These are phyloP conservation scores for Pseudorasbora parva DNA, from an alignment of 2,113 vertebrate species.

Conservation along the genomic window DNA sequence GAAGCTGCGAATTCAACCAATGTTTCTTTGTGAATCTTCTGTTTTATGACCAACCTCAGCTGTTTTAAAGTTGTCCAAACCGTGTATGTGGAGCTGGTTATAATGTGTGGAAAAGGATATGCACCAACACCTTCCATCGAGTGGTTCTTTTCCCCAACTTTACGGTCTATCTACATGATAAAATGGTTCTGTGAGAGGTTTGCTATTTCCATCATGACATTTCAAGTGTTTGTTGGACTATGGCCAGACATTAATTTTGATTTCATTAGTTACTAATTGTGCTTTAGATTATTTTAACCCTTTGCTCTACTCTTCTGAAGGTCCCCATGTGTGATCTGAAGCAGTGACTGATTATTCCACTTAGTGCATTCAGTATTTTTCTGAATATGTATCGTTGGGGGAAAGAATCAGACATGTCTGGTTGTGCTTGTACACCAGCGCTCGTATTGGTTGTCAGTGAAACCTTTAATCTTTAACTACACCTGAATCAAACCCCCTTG, in stretches of 20 bases:
- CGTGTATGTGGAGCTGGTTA: background rate
- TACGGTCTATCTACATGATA: background rate
- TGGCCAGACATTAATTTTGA: background rate
- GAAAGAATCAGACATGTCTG: background rate
- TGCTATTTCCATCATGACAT: background rate
- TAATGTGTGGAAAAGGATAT: background rate
- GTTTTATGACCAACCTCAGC: conserved; percentile 5
- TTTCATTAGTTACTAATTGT: background rate
- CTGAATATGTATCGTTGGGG: background rate
- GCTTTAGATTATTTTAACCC: background rate
- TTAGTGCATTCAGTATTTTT: background rate
- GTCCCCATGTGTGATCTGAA: background rate
- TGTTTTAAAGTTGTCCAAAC: background rate
- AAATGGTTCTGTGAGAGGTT: background rate
- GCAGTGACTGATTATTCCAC: background rate
- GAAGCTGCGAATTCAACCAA: conserved; percentile 4
- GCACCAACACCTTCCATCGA: background rate
- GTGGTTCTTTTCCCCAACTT: background rate
- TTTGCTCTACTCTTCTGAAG: background rate
- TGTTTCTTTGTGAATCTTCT: conserved; percentile 26
- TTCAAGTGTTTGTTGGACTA: background rate
- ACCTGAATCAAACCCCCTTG: conserved; percentile 2
- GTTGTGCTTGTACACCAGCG: conserved; percentile 15
- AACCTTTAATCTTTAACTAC: conserved; percentile 14
- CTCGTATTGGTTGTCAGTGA: conserved; percentile 3